These are phyloP conservation scores for Phthorimaea operculella DNA, from an alignment of 1,140 invertebrate species.

Conservation along the genomic window DNA sequence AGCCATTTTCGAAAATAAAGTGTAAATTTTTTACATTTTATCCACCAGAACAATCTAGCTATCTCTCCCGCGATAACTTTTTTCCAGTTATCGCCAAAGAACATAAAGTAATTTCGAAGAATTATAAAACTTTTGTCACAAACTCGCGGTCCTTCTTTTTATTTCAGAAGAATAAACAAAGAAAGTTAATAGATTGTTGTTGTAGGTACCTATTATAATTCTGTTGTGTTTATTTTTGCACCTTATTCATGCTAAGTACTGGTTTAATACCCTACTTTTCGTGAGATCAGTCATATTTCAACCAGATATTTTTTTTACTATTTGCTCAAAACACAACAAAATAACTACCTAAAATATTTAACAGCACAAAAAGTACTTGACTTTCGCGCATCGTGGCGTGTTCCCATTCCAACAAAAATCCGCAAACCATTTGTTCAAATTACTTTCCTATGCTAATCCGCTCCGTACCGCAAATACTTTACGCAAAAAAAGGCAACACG, in stretches of 20 bases:
- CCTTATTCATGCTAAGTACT: too few relatives aligned
- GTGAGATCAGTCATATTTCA: too few relatives aligned
- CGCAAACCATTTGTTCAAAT: slow-evolving; percentile 62
- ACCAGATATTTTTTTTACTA: too few relatives aligned
- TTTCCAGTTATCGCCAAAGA: slow-evolving; percentile 37
- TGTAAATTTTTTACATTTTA: slow-evolving; percentile 47
- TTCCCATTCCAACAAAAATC: slow-evolving; percentile 49
- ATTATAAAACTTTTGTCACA: slow-evolving; percentile 28
- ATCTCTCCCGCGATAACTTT: slow-evolving; percentile 35
- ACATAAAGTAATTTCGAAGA: slow-evolving; percentile 50
- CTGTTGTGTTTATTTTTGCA: too few relatives aligned
- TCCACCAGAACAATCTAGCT: slow-evolving; percentile 40
- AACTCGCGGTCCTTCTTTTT: slow-evolving; percentile 20
- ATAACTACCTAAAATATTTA: too few relatives aligned
- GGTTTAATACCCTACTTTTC: too few relatives aligned
- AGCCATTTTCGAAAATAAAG: slow-evolving; percentile 47
- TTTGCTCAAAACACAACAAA: too few relatives aligned
- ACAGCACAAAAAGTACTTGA: slow-evolving; percentile 6
- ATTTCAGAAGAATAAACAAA: slow-evolving; percentile 39
- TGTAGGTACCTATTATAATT: too few relatives aligned
- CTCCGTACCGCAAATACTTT: slow-evolving; percentile 48
- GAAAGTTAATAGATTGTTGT: slow-evolving; percentile 26
- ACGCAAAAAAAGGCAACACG: slow-evolving; percentile 27
- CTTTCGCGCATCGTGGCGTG: slow-evolving; percentile 43
- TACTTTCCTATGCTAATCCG: slow-evolving; percentile 59